Evolutionary conservation across 2,113 vertebrate genomes (phyloP), one percentile per base, ranked within the genome.

Genomic region (Penelope pileata): DNA sequence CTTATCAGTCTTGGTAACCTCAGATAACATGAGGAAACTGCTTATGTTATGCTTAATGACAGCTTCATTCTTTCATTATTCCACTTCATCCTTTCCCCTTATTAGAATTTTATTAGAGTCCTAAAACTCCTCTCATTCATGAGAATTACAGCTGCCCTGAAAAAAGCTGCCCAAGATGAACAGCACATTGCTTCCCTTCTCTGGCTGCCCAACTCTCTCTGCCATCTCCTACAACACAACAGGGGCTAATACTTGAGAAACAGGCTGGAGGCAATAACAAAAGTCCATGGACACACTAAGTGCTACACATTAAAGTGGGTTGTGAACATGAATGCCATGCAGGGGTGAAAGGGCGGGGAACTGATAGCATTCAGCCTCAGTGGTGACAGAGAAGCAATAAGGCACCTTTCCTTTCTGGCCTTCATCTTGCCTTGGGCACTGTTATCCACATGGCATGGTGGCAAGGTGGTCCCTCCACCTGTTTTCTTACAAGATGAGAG

Each of bases 41-140:
- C 90, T 96, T 94, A 40, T 3, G 1, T 96, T 96, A 88, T 29
- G 53, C 62, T 83, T 96, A 94, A 94, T 89, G 93, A 86, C 88
- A 96, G 75, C 76, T 97, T 97, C 73, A 88, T 95, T n/a, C n/a
- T n/a, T n/a, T 96, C 91, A 94, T 90, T 94, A 83, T 45, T 6
- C 48, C 67, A 64, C 83, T 86, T 96, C 77, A 90, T 67, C 32
- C 8, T 86, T 96, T 91, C 84, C 74, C 77, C 95, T 92, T 93
- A 82, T 88, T 64, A 88, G 62, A 91, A 82, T 88, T 96, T 79
- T 94, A 36, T 84, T 82, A 53, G 60, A 72, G 56, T 80, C 88
- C 34, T 95, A 88, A 87, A 88, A 83, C 32, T 88, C 64, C 58
- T 94, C 60, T 94, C 62, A 67, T 87, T 96, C 87, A 86, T 1